Evolutionary conservation across 2,888 invertebrate genomes (phyloP), one percentile per base, ranked within the genome.

Genomic region (Mimumesa dahlbomi): DNA sequence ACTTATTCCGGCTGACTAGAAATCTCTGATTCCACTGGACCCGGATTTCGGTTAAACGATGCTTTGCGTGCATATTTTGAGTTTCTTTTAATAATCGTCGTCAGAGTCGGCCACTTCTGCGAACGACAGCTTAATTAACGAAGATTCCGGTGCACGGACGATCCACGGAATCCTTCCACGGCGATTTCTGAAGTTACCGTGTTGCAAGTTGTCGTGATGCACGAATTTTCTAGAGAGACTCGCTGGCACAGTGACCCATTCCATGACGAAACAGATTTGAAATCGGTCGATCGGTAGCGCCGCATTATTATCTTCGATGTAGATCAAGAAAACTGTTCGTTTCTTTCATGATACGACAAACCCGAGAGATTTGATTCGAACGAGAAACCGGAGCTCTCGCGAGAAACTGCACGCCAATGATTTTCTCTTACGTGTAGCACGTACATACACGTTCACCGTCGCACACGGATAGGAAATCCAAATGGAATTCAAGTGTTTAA

Each of bases 201-300:
- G 82, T 80, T 84, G 86, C 86, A 86, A 86, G 85, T 83, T 84
- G 86, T 85, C 77, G 67, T 83, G 86, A 87, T 84, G 80, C 78
- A 79, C 79, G 75, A 83, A 82, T 75, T 75, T 61, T 58, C 52
- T 31, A n/a, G 31, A 59, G 54, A 40, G 63, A 57, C 42, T 31
- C 18, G 13, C 38, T 48, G 65, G 70, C 59, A 75, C 59, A 68
- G 69, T 77, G 73, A 78, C 69, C 79, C 59, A 53, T 49, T 63
- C 57, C 64, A 74, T 68, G 78, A 78, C 79, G 43, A 49, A 68
- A 73, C 73, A 76, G 65, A 76, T 79, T 74, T 65, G 38, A 64
- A 65, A 73, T 73, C 70, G 59, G 70, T 64, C 70, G 50, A 64
- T 74, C 63, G 54, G 65, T 64, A 58, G 57, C 52, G 38, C 34